Evolutionary conservation across 2,797 vertebrate genomes (phyloP), one percentile per base, ranked within the genome.

Genomic region (Acanthurus tractus): DNA sequence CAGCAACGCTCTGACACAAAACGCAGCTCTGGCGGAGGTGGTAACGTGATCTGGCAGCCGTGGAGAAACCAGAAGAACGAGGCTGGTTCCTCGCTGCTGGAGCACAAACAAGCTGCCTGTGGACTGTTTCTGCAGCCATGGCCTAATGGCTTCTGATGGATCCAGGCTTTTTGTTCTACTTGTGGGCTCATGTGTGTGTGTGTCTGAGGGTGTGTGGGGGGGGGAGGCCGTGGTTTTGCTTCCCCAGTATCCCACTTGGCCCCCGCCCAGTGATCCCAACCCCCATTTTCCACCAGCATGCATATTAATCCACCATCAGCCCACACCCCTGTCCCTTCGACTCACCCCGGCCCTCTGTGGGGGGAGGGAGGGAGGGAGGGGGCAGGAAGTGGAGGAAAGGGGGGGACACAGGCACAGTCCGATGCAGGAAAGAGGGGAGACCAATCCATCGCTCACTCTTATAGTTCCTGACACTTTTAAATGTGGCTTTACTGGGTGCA

Each of bases 401-500:
- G 75, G 62, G 62, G 79, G 70, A 72, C 63, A 52, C 63, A 57
- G 79, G 58, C 82, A 46, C 63, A 61, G 71, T 79, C 45, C 62
- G 74, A 82, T 36, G 66, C 7, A 63, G 71, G 49, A 52, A 59
- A 69, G 45, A 84, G 72, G 57, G 57, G 80, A 90, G 89, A 84
- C 66, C 86, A 79, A 88, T 89, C 81, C 75, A 85, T 86, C 70
- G 64, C 53, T 85, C 76, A 77, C 75, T 67, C 81, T 78, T 74
- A 92, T 81, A 70, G 84, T 34, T 77, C 68, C 59, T 89, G 89
- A 91, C 89, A 89, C 67, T 72, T 92, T 88, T 89, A 92, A 91
- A 84, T 69, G 81, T 57, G 62, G 67, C 68, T 88, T 91, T 85
- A 94, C 93, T 88, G 84, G 84, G 74, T 88, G 79, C 89, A 88